A percentile compares a stretch with the other conserved stretches of the same genome.
Evolutionary conservation across 2,113 vertebrate genomes (phyloP).

Genomic region (Melanostigma gelatinosum): DNA sequence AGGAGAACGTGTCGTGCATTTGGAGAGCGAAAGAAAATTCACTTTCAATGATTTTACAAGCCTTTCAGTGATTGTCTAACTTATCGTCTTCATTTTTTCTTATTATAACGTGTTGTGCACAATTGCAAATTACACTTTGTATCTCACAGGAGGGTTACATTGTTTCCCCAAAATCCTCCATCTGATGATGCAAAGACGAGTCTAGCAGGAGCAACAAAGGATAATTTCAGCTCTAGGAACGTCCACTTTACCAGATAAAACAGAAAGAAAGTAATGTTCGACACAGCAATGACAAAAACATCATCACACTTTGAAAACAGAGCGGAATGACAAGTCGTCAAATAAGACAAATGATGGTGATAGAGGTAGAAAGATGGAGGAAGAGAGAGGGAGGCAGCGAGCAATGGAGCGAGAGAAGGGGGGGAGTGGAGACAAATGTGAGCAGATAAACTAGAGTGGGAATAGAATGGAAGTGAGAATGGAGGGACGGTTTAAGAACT

Average conservation of each 20-base stretch:
- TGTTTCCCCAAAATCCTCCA: neutral
- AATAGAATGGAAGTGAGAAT: slow-evolving; percentile 15
- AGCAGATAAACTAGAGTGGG: slow-evolving; percentile 25
- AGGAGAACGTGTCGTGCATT: neutral
- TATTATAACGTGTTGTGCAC: too few species aligned
- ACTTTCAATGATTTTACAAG: neutral
- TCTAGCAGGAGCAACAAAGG: neutral
- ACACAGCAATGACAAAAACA: slow-evolving; percentile 11
- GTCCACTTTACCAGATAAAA: slow-evolving; percentile 4
- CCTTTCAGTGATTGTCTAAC: too few species aligned
- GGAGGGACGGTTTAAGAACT: neutral
- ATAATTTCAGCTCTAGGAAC: neutral
- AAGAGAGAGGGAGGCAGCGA: neutral
- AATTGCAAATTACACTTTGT: neutral
- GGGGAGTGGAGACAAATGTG: neutral
- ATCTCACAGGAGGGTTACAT: neutral
- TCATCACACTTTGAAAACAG: slow-evolving; percentile 10
- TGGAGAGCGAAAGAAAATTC: neutral
- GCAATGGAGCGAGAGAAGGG: neutral
- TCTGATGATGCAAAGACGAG: neutral
- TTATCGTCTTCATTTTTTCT: neutral
- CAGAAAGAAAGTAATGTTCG: neutral
- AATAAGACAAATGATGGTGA: slow-evolving; percentile 20
- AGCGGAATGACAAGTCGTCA: slow-evolving; percentile 14
- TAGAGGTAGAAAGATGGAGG: neutral